A percentile compares a stretch with the other conserved stretches of the same genome.
These are phyloP conservation scores for Rhagonycha fulva DNA, from an alignment of 2,888 invertebrate species.

Conservation along the genomic window DNA sequence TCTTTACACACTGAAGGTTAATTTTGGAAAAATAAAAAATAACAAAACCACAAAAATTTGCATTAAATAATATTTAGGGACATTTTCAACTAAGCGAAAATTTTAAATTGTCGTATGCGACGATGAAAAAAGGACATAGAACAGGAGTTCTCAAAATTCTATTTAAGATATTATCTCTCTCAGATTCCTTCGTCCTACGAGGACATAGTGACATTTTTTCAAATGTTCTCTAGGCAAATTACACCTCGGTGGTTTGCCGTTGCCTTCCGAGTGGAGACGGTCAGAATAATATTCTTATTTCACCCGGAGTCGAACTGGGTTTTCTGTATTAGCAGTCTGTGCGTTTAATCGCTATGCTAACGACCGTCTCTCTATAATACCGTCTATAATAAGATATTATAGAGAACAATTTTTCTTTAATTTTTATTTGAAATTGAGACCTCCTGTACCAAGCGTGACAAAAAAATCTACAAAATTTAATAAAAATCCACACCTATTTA, in stretches of 20 bases:
- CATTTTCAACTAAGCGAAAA: neutral
- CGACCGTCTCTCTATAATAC: no score
- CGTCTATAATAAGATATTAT: no score
- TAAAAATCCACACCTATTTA: neutral
- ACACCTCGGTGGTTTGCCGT: no score
- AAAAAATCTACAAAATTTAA: neutral
- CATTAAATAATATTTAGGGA: neutral
- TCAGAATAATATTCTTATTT: no score
- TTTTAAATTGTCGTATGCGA: neutral
- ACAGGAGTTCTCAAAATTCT: neutral
- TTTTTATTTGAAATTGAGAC: neutral
- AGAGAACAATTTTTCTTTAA: neutral
- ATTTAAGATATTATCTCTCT: no score
- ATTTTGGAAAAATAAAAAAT: neutral
- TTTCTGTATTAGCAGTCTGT: no score
- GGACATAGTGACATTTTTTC: no score
- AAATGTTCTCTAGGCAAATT: no score
- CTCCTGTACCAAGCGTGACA: neutral
- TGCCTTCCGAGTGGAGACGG: no score
- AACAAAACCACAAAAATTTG: conserved; percentile 16
- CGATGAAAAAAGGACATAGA: neutral
- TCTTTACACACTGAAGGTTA: conserved; percentile 1
- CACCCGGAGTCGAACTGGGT: no score
- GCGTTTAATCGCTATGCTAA: no score
- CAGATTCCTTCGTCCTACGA: no score